Percentiles rank a stretch among this genome's conserved stretches.
Conservation (phyloP, 2,113 vertebrate species). For the Rana temporaria region DNA sequence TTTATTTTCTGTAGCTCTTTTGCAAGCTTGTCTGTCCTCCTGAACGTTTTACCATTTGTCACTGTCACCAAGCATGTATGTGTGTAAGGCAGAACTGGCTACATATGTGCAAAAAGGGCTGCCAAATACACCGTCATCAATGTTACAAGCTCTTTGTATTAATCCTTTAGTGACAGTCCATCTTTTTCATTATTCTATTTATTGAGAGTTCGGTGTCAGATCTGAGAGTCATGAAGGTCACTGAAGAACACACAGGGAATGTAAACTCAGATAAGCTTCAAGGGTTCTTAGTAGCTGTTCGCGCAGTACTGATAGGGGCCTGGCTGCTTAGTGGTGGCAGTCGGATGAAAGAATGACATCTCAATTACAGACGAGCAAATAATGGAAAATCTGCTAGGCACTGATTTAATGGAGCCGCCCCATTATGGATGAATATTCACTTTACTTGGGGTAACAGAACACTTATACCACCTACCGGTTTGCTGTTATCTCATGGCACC, state of each 20-base stretch:
- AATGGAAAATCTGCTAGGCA: too few relatives aligned
- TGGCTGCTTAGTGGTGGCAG: background rate
- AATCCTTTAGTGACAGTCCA: slow-evolving; percentile 15
- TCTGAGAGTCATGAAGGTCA: slow-evolving; percentile 49
- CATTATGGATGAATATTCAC: too few relatives aligned
- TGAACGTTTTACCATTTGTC: background rate
- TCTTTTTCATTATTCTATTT: slow-evolving; percentile 5
- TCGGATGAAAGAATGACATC: background rate
- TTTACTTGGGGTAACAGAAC: too few relatives aligned
- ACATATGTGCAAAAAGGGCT: background rate
- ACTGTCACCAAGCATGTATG: background rate
- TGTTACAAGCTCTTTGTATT: background rate
- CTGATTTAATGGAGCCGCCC: too few relatives aligned
- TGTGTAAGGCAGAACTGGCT: background rate
- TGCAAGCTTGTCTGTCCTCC: background rate
- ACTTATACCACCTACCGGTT: too few relatives aligned
- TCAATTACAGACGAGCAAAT: background rate
- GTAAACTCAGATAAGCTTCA: slow-evolving; percentile 36
- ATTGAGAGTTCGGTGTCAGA: slow-evolving; percentile 20
- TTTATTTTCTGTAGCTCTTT: background rate
- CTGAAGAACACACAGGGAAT: slow-evolving; percentile 26
- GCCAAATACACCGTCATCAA: background rate
- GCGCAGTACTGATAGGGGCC: background rate
- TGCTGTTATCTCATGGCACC: too few relatives aligned
- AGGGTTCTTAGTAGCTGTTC: slow-evolving; percentile 33